Conservation (phyloP, 2,113 vertebrate species). For the Cyprinus carpio region DNA sequence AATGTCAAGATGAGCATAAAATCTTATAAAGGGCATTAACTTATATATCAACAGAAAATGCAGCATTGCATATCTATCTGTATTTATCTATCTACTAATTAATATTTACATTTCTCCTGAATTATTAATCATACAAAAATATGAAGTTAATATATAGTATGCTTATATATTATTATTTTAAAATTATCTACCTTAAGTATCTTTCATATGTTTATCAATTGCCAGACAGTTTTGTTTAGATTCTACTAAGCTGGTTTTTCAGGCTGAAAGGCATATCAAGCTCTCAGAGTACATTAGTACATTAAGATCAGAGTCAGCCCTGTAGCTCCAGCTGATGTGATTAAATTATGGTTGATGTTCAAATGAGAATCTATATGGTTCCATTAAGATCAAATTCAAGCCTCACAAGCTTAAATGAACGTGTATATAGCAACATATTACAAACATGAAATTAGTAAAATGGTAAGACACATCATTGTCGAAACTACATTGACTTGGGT, state of each 20-base stretch:
- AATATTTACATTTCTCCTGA: no score
- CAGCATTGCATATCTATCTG: no score
- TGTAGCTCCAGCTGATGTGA: not conserved
- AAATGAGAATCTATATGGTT: slow-evolving; percentile 9
- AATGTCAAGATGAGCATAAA: not conserved
- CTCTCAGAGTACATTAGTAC: slow-evolving; percentile 12
- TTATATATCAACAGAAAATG: no score
- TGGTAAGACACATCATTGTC: not conserved
- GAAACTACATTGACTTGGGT: not conserved
- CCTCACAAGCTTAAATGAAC: not conserved
- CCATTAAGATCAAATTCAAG: slow-evolving; percentile 10
- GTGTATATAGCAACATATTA: not conserved
- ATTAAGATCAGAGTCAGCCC: slow-evolving; percentile 7
- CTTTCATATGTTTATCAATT: not conserved
- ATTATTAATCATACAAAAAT: no score
- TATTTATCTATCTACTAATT: no score
- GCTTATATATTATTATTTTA: not conserved
- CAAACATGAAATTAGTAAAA: not conserved
- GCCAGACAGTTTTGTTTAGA: not conserved
- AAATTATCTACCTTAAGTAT: not conserved
- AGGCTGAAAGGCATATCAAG: slow-evolving; percentile 2
- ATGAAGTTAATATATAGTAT: no score
- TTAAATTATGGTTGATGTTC: not conserved
- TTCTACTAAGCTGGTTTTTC: not conserved
- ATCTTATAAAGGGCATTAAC: not conserved